Conservation (phyloP, 2,888 invertebrate genomes). For the Drosophila sordidapex region DNA sequence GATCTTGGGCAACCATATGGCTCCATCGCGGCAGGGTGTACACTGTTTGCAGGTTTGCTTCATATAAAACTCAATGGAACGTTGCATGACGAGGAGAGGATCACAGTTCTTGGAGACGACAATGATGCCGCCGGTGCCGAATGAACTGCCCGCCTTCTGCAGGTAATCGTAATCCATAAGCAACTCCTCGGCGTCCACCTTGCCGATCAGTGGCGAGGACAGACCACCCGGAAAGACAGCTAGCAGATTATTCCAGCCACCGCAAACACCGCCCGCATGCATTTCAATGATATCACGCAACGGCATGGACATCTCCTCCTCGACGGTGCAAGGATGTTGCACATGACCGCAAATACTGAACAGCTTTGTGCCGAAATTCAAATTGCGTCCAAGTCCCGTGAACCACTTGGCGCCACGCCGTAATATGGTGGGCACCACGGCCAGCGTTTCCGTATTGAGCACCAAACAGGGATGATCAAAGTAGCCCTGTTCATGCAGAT, state of each 20-base stretch:
- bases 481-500: conserved; percentile 98
- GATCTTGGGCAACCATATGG: conserved; percentile 95
- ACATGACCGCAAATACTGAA: conserved; percentile 99
- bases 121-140: conserved; percentile 98
- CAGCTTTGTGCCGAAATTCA: conserved; percentile 98
- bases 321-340: conserved; percentile 98
- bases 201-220: conserved; percentile 97
- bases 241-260: conserved; percentile 98
- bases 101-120: conserved; percentile 99
- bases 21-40: conserved; percentile 98
- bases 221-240: conserved; percentile 99
- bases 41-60: conserved; percentile 99
- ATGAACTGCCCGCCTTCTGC: conserved; percentile 93
- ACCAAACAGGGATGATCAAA: conserved; percentile 99
- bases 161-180: conserved; percentile 98
- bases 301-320: conserved; percentile 99
- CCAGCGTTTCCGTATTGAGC: conserved; percentile 98
- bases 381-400: conserved; percentile 94
- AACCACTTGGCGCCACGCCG: conserved; percentile 98
- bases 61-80: conserved; percentile 98
- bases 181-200: conserved; percentile 94
- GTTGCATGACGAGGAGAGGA: conserved; percentile 97
- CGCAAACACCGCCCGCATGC: conserved; percentile 97
- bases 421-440: conserved; percentile 96
- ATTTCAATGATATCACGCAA: conserved; percentile 96